Conservation (phyloP, 2,797 vertebrate genomes). For the Hypotaenidia philippensis region DNA sequence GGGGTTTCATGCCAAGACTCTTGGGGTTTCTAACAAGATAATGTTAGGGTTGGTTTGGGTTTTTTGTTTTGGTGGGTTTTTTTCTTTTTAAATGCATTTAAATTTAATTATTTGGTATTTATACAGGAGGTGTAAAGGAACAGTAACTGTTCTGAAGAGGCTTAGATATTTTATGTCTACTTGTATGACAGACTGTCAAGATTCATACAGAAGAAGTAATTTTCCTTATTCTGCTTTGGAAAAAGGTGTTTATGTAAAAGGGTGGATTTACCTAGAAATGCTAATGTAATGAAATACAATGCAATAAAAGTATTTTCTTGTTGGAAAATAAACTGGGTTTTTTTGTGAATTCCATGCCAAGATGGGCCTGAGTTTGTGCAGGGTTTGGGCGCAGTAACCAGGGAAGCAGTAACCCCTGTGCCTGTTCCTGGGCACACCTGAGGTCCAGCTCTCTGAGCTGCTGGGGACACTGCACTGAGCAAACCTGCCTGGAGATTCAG, state of each 20-base stretch:
- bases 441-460: background rate
- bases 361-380: too few species aligned
- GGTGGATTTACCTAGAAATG: background rate
- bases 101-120: slow-evolving; percentile 1
- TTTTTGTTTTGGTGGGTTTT: too few species aligned
- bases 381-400: background rate
- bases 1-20: background rate
- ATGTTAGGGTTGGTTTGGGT: background rate
- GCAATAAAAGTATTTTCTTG: background rate
- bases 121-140: slow-evolving; percentile 17
- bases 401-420: background rate
- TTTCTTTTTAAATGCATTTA: background rate
- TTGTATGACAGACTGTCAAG: slow-evolving; percentile 63
- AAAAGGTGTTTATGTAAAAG: background rate
- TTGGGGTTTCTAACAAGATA: background rate
- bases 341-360: background rate
- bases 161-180: slow-evolving; percentile 53
- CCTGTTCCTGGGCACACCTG: background rate
- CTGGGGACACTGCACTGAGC: background rate
- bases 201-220: background rate
- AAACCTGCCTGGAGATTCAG: fast-evolving
- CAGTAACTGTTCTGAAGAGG: background rate
- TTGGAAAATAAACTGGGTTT: background rate
- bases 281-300: background rate
- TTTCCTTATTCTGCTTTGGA: background rate